A percentile compares a stretch with the other conserved stretches of the same genome.
Conservation (phyloP, 2,113 vertebrate species). For the Tragelaphus strepsiceros region DNA sequence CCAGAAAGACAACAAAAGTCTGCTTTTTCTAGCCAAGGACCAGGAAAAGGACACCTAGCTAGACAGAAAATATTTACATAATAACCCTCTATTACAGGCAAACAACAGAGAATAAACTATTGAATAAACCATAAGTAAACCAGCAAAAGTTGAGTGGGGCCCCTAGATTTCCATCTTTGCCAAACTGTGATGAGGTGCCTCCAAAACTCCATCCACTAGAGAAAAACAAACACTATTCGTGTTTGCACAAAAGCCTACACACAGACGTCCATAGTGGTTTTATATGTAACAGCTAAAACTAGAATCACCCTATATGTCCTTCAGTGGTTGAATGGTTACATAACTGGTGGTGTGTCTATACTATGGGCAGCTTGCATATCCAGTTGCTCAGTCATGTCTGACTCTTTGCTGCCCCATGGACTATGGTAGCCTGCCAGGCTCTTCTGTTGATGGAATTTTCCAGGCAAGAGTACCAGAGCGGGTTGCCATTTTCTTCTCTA, state of each 20-base stretch:
- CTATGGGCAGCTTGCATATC: neutral
- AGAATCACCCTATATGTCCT: neutral
- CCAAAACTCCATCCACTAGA: neutral
- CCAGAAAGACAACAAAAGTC: neutral
- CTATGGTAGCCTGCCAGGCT: neutral
- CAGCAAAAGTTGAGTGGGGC: neutral
- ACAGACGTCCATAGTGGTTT: neutral
- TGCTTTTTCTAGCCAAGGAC: neutral
- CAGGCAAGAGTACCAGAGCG: neutral
- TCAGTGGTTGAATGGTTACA: neutral
- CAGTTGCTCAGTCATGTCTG: neutral
- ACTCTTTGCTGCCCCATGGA: neutral
- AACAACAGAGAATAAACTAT: neutral
- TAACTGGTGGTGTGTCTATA: neutral
- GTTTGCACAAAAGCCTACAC: neutral
- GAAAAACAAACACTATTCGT: neutral
- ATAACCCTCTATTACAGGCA: neutral
- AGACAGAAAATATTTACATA: neutral
- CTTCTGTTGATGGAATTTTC: neutral
- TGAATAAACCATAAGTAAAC: neutral
- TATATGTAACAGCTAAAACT: neutral
- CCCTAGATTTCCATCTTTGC: neutral
- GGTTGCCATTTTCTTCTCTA: neutral
- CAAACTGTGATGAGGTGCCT: neutral
- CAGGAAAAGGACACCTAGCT: neutral